Percentiles rank a stretch among this genome's conserved stretches.
These are phyloP conservation scores for Phania funesta DNA, from an alignment of 2,888 invertebrate species.

Conservation along the genomic window DNA sequence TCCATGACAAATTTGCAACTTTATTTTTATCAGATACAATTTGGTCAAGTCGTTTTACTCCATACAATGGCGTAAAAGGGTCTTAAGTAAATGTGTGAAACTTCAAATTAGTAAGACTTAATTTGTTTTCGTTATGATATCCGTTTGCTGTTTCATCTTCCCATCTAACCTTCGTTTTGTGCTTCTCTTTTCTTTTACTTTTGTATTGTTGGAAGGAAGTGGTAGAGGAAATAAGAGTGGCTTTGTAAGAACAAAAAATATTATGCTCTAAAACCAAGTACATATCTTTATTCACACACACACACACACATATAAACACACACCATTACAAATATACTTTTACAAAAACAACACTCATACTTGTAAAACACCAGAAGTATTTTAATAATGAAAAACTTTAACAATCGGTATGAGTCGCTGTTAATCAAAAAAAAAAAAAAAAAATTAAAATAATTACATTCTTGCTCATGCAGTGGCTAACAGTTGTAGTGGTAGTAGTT, in stretches of 20 bases:
- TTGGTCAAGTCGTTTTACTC: no score
- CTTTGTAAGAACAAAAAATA: constrained; percentile 45
- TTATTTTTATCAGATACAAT: no score
- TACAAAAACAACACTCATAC: not conserved
- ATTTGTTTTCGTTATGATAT: not conserved
- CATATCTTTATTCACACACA: not conserved
- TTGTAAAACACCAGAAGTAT: constrained; percentile 20
- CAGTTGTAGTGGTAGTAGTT: not conserved
- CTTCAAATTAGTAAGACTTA: not conserved
- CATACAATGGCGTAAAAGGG: no score
- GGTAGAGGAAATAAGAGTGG: constrained; percentile 56
- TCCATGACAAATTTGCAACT: no score
- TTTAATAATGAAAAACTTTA: constrained; percentile 45
- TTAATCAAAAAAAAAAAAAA: no score
- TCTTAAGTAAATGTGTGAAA: not conserved
- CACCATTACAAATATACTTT: not conserved
- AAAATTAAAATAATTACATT: not conserved
- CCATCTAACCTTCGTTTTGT: constrained; percentile 1
- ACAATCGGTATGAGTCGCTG: constrained; percentile 6
- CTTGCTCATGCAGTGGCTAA: not conserved
- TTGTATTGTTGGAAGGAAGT: constrained; percentile 41
- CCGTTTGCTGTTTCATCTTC: not conserved
- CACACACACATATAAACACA: not conserved
- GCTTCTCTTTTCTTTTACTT: not conserved
- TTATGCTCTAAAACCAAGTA: constrained; percentile 2